A percentile compares a stretch with the other conserved stretches of the same genome.
Conservation (phyloP, 2,888 invertebrate genomes). For the Synergus itoensis region DNA sequence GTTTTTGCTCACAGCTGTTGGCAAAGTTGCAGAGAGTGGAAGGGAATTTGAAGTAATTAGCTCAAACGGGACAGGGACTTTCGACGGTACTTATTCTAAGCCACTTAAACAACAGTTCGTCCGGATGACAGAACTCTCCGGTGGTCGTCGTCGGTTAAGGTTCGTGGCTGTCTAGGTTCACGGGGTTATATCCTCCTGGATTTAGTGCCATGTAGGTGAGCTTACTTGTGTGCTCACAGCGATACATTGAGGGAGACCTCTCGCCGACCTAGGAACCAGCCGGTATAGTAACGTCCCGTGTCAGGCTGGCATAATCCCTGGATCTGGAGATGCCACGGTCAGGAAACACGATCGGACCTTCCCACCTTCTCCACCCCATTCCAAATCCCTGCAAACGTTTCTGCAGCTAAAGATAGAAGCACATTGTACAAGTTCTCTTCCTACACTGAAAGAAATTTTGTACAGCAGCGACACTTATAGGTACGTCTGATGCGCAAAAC, state of each 20-base stretch:
- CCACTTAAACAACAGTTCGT: slow-evolving; percentile 63
- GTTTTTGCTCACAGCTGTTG: slow-evolving; percentile 26
- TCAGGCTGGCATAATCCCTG: slow-evolving; percentile 71
- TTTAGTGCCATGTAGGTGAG: slow-evolving; percentile 63
- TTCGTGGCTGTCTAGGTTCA: slow-evolving; percentile 42
- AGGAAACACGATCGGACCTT: slow-evolving; percentile 71
- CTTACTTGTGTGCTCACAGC: slow-evolving; percentile 30
- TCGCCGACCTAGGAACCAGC: slow-evolving; percentile 27
- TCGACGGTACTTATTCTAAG: slow-evolving; percentile 64
- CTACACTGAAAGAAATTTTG: too few species aligned
- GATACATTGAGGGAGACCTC: slow-evolving; percentile 3
- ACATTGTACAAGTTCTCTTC: slow-evolving; percentile 52
- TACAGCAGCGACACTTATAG: too few species aligned
- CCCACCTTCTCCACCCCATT: slow-evolving; percentile 48
- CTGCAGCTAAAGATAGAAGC: slow-evolving; percentile 53
- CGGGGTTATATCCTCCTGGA: slow-evolving; percentile 61
- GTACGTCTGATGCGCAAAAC: too few species aligned
- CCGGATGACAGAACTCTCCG: slow-evolving; percentile 48
- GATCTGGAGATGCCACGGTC: slow-evolving; percentile 70
- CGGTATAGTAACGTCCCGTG: slow-evolving; percentile 66
- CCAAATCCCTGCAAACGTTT: slow-evolving; percentile 48
- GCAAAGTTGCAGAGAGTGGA: not conserved
- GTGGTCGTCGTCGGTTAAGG: slow-evolving; percentile 50
- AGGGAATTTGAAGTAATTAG: slow-evolving; percentile 56
- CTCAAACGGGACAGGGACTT: slow-evolving; percentile 49